Conservation (phyloP, 1,140 invertebrate genomes). For the Trichonephila clavata region DNA sequence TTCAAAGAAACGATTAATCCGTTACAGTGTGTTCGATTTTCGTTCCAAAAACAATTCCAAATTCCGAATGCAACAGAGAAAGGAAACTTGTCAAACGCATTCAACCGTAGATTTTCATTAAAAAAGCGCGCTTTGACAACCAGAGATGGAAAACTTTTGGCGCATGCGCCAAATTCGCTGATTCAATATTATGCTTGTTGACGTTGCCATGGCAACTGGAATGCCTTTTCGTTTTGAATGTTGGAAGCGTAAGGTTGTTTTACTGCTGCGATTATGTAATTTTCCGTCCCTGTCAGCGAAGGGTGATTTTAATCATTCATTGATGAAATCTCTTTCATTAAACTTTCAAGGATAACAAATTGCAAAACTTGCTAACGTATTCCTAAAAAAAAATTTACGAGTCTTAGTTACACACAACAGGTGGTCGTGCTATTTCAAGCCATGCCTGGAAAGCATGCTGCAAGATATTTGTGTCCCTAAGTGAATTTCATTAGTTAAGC, state of each 20-base stretch:
- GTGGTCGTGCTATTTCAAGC: background rate
- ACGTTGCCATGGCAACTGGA: background rate
- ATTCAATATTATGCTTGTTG: constrained; percentile 26
- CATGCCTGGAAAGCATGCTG: too few relatives aligned
- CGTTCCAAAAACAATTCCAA: background rate
- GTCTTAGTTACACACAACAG: background rate
- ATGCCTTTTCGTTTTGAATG: background rate
- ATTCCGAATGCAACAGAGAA: background rate
- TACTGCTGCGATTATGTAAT: background rate
- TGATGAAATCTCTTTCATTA: background rate
- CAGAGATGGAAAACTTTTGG: background rate
- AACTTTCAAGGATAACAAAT: background rate
- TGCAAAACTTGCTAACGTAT: background rate
- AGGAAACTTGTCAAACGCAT: background rate
- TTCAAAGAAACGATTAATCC: constrained; percentile 2
- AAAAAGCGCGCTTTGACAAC: constrained; percentile 29
- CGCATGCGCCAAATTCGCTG: background rate
- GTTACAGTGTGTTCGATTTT: background rate
- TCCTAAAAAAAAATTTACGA: too few relatives aligned
- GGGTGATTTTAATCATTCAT: background rate
- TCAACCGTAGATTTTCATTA: background rate
- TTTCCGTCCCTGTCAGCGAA: background rate
- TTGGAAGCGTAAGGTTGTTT: background rate
- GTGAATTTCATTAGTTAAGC: background rate
- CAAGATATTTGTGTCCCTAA: background rate